Evolutionary conservation across 2,888 invertebrate genomes (phyloP).

Genomic region (Neuroscelio doddi): DNA sequence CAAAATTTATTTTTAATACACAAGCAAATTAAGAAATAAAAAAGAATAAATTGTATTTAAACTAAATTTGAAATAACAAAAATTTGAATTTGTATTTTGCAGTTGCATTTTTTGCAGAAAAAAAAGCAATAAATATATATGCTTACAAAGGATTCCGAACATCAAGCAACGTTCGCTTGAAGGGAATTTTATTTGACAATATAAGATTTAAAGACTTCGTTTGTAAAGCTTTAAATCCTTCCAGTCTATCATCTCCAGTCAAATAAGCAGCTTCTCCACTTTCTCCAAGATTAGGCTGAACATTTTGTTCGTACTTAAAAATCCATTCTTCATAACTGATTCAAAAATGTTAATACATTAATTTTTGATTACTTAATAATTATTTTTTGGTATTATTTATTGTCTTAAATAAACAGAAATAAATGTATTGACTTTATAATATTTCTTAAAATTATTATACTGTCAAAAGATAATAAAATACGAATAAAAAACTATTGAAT

Average conservation of each 20-base stretch:
- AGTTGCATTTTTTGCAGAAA: too few species aligned
- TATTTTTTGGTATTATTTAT: too few species aligned
- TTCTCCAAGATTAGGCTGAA: conserved; percentile 82
- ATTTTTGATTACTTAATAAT: too few species aligned
- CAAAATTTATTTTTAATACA: too few species aligned
- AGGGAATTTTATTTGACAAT: conserved; percentile 89
- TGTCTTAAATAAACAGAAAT: too few species aligned
- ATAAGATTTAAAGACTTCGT: conserved; percentile 91
- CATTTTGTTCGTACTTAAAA: conserved; percentile 77
- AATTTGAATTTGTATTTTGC: too few species aligned
- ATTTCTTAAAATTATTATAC: too few species aligned
- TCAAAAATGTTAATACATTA: neutral
- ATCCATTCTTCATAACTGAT: conserved; percentile 74
- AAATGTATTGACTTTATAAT: too few species aligned
- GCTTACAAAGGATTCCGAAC: conserved; percentile 74
- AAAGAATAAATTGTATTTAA: conserved; percentile 45
- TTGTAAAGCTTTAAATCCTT: conserved; percentile 82
- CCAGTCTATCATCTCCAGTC: conserved; percentile 77
- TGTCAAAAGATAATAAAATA: too few species aligned
- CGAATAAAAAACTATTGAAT: neutral
- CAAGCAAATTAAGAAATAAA: neutral
- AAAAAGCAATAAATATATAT: neutral
- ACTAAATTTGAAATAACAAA: conserved; percentile 71
- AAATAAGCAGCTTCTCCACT: conserved; percentile 80
- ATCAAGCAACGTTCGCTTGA: conserved; percentile 84